These are phyloP conservation scores for Caenorhabditis plicata DNA, from an alignment of 2,888 invertebrate species.

Conservation along the genomic window DNA sequence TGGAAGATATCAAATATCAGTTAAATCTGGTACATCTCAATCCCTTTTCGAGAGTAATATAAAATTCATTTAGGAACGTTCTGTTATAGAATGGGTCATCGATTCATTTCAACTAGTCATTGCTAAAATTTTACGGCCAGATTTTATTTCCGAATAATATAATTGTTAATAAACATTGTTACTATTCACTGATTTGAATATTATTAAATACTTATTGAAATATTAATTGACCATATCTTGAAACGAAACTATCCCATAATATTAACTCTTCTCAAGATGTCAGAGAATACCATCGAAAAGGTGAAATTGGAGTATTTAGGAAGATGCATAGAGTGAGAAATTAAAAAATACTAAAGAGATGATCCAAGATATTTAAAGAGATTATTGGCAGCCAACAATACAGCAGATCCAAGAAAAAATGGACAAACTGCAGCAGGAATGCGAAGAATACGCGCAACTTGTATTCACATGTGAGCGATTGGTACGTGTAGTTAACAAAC, in stretches of 20 bases:
- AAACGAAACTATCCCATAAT: no score
- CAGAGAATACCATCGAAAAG: no score
- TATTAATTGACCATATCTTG: no score
- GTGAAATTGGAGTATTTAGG: no score
- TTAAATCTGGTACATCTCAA: constrained; percentile 28
- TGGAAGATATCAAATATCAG: constrained; percentile 55
- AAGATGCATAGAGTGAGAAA: no score
- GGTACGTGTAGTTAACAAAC: no score
- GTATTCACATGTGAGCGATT: constrained; percentile 17
- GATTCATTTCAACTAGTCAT: constrained; percentile 36
- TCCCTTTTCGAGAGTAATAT: background rate
- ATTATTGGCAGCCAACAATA: background rate
- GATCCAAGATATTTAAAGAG: background rate
- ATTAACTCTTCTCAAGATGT: no score
- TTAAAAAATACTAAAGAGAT: no score
- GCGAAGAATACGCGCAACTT: constrained; percentile 23
- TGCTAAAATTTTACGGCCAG: constrained; percentile 42
- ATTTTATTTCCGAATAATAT: constrained; percentile 28
- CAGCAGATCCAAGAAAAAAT: background rate
- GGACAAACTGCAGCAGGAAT: constrained; percentile 12
- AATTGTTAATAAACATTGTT: no score
- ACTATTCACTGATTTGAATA: no score
- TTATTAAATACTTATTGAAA: no score
- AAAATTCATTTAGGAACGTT: constrained; percentile 30
- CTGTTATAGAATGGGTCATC: constrained; percentile 29